These are phyloP conservation scores for Arothron firmamentum DNA, from an alignment of 2,113 vertebrate species.

Conservation along the genomic window DNA sequence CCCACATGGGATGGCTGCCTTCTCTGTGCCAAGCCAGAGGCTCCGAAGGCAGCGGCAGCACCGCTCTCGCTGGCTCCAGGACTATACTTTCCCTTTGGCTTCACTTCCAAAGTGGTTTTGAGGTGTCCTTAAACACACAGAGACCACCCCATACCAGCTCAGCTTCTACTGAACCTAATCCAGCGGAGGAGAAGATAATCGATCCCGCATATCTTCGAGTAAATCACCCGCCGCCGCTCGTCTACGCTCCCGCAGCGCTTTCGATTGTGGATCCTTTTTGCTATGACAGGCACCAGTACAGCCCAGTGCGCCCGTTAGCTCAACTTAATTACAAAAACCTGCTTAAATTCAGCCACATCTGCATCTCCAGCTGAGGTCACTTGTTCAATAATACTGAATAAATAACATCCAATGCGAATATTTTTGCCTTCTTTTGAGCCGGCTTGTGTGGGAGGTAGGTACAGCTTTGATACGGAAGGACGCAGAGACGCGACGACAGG, in stretches of 20 bases:
- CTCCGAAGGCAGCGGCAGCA: constrained; percentile 16
- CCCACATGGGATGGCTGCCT: constrained; percentile 27
- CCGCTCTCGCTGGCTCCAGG: constrained; percentile 28
- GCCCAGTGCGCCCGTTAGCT: constrained; percentile 82
- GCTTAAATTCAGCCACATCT: too few species aligned
- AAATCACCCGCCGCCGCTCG: constrained; percentile 17
- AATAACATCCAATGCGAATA: too few species aligned
- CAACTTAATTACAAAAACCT: constrained; percentile 81
- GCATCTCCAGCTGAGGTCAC: too few species aligned
- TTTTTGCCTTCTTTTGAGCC: too few species aligned
- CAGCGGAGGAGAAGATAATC: constrained; percentile 9
- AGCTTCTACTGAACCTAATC: constrained; percentile 9
- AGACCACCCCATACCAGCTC: constrained; percentile 1
- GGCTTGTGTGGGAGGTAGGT: too few species aligned
- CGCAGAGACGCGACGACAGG: constrained; percentile 1
- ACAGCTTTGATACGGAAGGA: constrained; percentile 10
- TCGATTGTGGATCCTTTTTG: constrained; percentile 5
- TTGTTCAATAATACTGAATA: too few species aligned
- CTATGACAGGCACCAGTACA: constrained; percentile 63
- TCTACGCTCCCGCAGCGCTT: neutral
- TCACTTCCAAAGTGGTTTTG: constrained; percentile 28
- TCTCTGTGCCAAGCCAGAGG: constrained; percentile 47
- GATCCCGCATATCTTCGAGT: constrained; percentile 22
- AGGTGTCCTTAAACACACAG: constrained; percentile 20
- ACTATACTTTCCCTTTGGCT: constrained; percentile 34